Evolutionary conservation across 2,113 vertebrate species (phyloP), one percentile per base, ranked within the genome.

Genomic region (Tragelaphus imberbis): DNA sequence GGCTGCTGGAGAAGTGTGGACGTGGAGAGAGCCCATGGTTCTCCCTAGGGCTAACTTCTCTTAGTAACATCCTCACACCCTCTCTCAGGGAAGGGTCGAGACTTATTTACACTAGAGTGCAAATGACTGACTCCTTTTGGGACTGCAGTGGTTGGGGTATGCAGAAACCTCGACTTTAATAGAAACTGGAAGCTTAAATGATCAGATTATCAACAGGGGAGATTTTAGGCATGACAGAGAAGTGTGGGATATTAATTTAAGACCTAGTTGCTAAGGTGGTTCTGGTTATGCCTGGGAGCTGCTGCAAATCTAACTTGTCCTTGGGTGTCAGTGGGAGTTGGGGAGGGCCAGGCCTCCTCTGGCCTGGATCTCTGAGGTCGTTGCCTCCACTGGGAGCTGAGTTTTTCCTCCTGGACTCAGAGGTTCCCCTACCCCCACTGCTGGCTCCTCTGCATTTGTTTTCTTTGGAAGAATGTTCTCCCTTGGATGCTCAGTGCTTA

Each of bases 391-490:
- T 23, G 90, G 8, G 49, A 82, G 65, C 59, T 71, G 55, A 90
- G 21, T 4, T 65, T 80, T 81, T 14, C 27, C n/a, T 77, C 1
- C 49, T 33, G 51, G 51, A 33, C 85, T 79, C 33, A 47, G 77
- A 90, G 81, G 11, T 44, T 59, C 84, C 65, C 40, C 71, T 13
- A 5, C 53, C 53, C 86, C 19, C 30, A 33, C 58, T 33, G 25
- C 53, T 63, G 75, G 81, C 88, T 98, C 40, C 55, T 58, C 7
- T 19, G 49, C 44, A 53, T 71, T 93, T 97, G 65, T 77, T 97
- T 97, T 96, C 95, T 94, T 97, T 85, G 65, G 96, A 23, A 58
- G 88, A 91, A 82, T 19, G 16, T 91, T 96, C 77, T 88, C 47
- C 75, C 47, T 88, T 56, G 68, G 85, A 88, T 80, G 33, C 65